Percentiles rank a stretch among this genome's conserved stretches.
Conservation (phyloP, 2,797 vertebrate species). For the Sylvilagus floridanus region DNA sequence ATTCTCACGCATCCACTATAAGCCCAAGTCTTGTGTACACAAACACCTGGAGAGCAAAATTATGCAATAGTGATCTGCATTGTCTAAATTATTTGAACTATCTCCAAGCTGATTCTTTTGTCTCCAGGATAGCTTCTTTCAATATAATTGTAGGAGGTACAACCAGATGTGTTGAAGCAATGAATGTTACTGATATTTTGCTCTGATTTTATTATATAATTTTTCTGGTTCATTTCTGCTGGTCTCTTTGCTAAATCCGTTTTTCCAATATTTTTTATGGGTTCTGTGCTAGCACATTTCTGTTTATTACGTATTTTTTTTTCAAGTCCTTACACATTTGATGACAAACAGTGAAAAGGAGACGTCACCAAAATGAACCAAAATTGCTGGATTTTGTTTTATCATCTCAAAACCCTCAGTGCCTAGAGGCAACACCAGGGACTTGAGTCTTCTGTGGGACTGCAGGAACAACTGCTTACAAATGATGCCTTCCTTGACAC, state of each 20-base stretch:
- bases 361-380: background rate
- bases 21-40: background rate
- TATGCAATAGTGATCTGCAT: too few relatives aligned
- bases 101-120: background rate
- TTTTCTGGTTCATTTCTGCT: background rate
- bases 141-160: background rate
- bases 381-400: background rate
- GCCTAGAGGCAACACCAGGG: background rate
- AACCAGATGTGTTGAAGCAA: background rate
- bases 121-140: background rate
- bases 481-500: background rate
- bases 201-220: background rate
- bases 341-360: background rate
- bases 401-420: background rate
- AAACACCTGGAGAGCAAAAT: background rate
- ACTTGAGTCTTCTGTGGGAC: background rate
- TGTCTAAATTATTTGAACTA: background rate
- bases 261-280: background rate
- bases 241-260: rapidly evolving
- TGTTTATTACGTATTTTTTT: background rate
- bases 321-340: background rate
- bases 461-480: background rate
- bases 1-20: background rate
- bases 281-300: background rate
- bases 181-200: background rate